phyloP scores from a whole-genome alignment of 2,888 invertebrate species.

The Odontothrips loti region DNA sequence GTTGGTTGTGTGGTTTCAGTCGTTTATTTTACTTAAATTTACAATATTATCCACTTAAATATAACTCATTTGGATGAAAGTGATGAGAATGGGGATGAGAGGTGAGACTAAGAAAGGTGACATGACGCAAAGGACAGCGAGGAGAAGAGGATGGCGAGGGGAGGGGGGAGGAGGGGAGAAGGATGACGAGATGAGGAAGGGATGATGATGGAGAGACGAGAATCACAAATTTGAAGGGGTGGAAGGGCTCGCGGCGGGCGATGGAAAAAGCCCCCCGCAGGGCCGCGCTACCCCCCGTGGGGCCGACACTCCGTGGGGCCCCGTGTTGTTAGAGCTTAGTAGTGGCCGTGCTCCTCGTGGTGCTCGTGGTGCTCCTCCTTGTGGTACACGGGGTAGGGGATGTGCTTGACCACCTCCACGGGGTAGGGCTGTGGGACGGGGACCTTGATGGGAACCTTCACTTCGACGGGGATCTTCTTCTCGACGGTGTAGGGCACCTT shows the following conservation, averaged over 20 bases:
- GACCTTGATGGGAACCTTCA: slow-evolving; percentile 35
- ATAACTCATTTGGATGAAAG: slow-evolving; percentile 18
- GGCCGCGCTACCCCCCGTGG: not conserved
- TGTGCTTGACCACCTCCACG: slow-evolving; percentile 37
- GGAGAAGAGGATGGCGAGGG: not conserved
- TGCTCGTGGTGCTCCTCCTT: slow-evolving; percentile 40
- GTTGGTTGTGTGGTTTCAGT: slow-evolving; percentile 4
- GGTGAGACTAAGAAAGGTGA: not conserved
- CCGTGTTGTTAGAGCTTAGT: not conserved
- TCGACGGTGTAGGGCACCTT: slow-evolving; percentile 59
- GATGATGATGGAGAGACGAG: slow-evolving; percentile 10
- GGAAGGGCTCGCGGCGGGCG: not conserved
- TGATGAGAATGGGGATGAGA: not conserved
- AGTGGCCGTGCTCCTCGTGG: slow-evolving; percentile 25
- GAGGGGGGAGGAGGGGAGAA: not conserved
- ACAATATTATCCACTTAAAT: slow-evolving; percentile 18
- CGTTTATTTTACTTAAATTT: slow-evolving; percentile 22
- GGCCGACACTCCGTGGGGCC: not conserved
- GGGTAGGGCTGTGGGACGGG: slow-evolving; percentile 41
- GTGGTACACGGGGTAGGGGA: slow-evolving; percentile 51
- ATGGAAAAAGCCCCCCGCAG: not conserved
- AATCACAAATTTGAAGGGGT: not conserved
- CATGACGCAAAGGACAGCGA: slow-evolving; percentile 8
- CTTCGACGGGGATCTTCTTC: slow-evolving; percentile 35
- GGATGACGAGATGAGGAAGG: not conserved